Evolutionary conservation across 2,797 vertebrate species (phyloP).

Genomic region (Leptatherina wallacei): DNA sequence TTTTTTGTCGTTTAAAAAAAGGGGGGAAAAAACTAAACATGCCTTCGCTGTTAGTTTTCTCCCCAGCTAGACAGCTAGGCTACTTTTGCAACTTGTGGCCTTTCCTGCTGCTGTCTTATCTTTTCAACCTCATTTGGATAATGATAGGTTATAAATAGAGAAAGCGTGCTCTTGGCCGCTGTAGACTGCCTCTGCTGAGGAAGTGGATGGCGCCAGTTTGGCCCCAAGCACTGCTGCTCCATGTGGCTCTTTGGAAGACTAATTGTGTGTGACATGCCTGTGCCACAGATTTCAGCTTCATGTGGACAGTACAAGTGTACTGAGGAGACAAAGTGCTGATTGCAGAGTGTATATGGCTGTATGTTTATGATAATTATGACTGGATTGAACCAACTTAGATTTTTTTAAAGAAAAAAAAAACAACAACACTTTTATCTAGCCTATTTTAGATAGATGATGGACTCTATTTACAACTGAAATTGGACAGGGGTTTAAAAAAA

Average conservation of each 20-base stretch:
- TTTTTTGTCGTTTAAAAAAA: background rate
- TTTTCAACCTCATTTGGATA: conserved; percentile 61
- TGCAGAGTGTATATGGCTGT: background rate
- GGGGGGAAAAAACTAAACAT: background rate
- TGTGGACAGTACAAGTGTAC: conserved; percentile 25
- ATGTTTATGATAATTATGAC: background rate
- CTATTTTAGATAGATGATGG: background rate
- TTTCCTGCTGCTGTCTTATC: conserved; percentile 63
- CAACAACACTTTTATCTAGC: background rate
- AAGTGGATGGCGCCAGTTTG: conserved; percentile 69
- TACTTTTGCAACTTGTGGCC: conserved; percentile 11
- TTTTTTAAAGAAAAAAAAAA: too few species aligned
- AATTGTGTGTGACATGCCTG: conserved; percentile 60
- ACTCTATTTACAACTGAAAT: too few species aligned
- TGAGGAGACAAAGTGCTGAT: background rate
- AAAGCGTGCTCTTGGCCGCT: conserved; percentile 34
- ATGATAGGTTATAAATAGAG: conserved; percentile 74
- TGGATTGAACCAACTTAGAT: background rate
- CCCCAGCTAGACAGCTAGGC: background rate
- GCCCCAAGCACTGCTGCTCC: conserved; percentile 54
- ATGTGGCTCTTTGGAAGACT: conserved; percentile 58
- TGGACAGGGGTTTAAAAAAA: background rate
- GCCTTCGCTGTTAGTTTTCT: background rate
- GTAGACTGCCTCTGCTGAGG: conserved; percentile 58
- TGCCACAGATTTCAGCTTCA: conserved; percentile 34